phyloP scores from a whole-genome alignment of 1,140 invertebrate species.

The Euschistus heros region DNA sequence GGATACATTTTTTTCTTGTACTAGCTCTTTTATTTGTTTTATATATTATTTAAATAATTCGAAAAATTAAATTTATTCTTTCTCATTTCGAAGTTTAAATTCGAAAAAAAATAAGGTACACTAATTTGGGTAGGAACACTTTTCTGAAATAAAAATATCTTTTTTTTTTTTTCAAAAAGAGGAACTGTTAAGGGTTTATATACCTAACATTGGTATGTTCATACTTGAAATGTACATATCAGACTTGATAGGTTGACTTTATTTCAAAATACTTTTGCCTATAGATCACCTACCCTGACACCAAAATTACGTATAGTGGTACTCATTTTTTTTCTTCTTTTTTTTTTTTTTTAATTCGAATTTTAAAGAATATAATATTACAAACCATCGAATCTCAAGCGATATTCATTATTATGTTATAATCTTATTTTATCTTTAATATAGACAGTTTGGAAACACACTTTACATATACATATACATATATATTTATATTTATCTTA shows the following conservation, averaged over 20 bases:
- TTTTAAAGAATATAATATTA: background rate
- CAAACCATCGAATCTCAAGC: conserved; percentile 9
- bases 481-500: conserved; percentile 11
- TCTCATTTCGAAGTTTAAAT: background rate
- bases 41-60: conserved; percentile 4
- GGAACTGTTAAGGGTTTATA: background rate
- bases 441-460: conserved; percentile 21
- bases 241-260: conserved; percentile 8
- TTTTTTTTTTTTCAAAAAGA: background rate
- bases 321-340: conserved; percentile 11
- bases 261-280: background rate
- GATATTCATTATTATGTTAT: conserved; percentile 4
- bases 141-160: background rate
- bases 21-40: conserved; percentile 1
- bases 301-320: conserved; percentile 24
- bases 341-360: conserved; percentile 8
- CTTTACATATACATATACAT: conserved; percentile 16
- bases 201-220: background rate
- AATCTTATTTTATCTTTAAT: conserved; percentile 3
- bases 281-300: conserved; percentile 22
- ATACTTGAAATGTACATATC: conserved; percentile 1
- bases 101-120: background rate
- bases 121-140: conserved; percentile 4
- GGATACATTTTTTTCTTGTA: conserved; percentile 5
- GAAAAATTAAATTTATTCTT: background rate